Evolutionary conservation across 53 echinoderm and acorn worm species (phyloP), one percentile per base, ranked within the genome.

Genomic region (Zoroaster sp.): DNA sequence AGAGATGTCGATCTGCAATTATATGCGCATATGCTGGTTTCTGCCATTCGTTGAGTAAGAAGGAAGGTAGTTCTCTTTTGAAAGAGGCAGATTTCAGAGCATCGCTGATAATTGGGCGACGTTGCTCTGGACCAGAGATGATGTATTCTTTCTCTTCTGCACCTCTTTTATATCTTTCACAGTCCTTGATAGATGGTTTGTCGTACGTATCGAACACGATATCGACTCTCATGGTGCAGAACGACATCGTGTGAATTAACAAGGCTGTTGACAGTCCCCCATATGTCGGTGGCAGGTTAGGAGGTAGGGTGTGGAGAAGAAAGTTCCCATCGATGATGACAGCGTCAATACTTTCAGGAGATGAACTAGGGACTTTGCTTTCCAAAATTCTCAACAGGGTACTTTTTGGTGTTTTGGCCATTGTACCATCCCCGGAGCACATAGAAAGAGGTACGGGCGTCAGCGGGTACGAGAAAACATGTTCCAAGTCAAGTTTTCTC

Each of bases 391-490:
- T 45, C 15, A 77, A 14, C 18, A 78, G 69, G 7, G 68, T 18
- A 6, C 77, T 43, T 66, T 89, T 89, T 1, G 3, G 28, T 30
- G 90, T 90, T 32, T 90, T 73, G 3, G 34, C 72, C 83, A 83
- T 73, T 17, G 74, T 59, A 12, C 90, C 90, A 80, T 81, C 75
- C 30, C 45, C 30, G 21, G 25, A 0, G 36, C 89, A 79, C 43
- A 88, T 43, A 6, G 46, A 80, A 5, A 89, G 81, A 69, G 89
- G 89, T 1, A 89, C 89, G 1, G 67, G 68, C 14, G 69, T 66
- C 34, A 89, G 49, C 5, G 89, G 89, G 69, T 44, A 89, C n/a
- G 89, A 32, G 32, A 89, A 73, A 2, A 80, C 33, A 79, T 80
- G 69, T 40, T 70, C 20, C 80, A 80, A 31, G 71, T 80, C 89